Percentiles rank a stretch among this genome's conserved stretches.
Evolutionary conservation across 2,113 vertebrate species (phyloP).

Genomic region (Lycaon pictus): DNA sequence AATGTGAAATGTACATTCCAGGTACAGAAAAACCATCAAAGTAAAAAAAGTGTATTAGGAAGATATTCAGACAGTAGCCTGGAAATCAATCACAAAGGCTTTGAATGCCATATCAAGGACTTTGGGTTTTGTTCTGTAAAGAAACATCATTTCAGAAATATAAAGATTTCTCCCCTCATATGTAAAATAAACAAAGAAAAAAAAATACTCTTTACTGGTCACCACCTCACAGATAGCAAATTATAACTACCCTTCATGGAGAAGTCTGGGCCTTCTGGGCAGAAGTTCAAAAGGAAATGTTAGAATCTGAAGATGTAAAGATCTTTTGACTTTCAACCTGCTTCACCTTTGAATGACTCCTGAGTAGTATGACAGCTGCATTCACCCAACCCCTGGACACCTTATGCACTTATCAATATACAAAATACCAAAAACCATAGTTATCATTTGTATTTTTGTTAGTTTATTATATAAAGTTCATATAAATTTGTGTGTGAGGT

Average conservation of each 20-base stretch:
- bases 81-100: not conserved
- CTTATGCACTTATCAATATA: not conserved
- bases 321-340: not conserved
- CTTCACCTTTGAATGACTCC: not conserved
- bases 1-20: not conserved
- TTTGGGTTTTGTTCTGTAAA: not conserved
- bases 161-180: not conserved
- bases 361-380: not conserved
- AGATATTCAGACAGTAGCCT: not conserved
- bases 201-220: not conserved
- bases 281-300: not conserved
- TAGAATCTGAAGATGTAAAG: not conserved
- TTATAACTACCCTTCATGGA: not conserved
- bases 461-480: not conserved
- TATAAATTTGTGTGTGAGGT: not conserved
- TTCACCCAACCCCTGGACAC: not conserved
- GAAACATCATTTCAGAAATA: constrained; percentile 11
- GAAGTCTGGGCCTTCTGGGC: not conserved
- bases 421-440: not conserved
- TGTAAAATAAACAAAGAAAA: not conserved
- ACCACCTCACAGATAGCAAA: not conserved
- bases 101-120: not conserved
- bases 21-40: not conserved
- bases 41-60: not conserved
- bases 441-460: not conserved